Percentiles rank a stretch among this genome's conserved stretches.
phyloP scores from a whole-genome alignment of 2,113 vertebrate genomes.

The Myiagra hebetior region DNA sequence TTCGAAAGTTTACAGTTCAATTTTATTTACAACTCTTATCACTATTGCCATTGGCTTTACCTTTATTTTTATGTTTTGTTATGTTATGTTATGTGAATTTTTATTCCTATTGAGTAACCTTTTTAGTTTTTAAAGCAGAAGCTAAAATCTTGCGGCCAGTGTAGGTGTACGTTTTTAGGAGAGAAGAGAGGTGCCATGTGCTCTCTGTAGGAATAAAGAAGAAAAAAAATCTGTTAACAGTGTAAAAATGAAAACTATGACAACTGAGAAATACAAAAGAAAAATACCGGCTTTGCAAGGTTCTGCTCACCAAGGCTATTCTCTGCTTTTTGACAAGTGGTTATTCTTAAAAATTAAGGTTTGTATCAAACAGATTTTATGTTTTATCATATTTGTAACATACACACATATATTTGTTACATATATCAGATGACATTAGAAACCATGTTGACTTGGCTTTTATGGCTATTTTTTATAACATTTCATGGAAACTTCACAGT shows the following conservation, averaged over 20 bases:
- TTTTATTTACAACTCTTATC: background rate
- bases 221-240: slow-evolving; percentile 64
- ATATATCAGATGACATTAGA: background rate
- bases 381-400: background rate
- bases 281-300: background rate
- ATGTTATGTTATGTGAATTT: background rate
- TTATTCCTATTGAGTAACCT: slow-evolving; percentile 56
- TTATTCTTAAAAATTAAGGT: background rate
- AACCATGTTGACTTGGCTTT: background rate
- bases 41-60: background rate
- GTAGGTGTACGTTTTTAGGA: slow-evolving; percentile 44
- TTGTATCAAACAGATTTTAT: background rate
- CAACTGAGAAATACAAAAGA: slow-evolving; percentile 17
- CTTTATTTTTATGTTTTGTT: background rate
- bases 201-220: slow-evolving; percentile 67
- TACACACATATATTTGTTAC: background rate
- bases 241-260: slow-evolving; percentile 24
- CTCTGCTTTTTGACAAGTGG: background rate
- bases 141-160: slow-evolving; percentile 31
- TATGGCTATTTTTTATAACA: background rate
- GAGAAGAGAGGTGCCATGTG: slow-evolving; percentile 56
- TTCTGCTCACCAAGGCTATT: background rate
- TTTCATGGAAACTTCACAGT: background rate
- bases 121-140: slow-evolving; percentile 57
- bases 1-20: background rate